Conservation (phyloP, 2,797 vertebrate genomes). For the Capromys pilorides region DNA sequence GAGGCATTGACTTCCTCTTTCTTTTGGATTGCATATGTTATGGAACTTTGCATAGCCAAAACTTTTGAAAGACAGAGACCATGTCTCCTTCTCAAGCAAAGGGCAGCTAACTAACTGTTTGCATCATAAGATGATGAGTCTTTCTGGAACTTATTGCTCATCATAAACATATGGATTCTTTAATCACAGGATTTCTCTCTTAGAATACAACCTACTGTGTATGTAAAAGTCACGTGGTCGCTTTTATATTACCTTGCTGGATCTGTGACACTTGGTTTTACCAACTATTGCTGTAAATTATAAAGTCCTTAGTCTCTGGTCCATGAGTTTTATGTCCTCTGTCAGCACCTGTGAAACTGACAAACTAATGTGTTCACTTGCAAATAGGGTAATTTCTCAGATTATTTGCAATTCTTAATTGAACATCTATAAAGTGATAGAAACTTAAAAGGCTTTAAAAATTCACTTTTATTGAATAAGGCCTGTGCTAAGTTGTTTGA, state of each 20-base stretch:
- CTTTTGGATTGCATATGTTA: background rate
- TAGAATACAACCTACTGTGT: background rate
- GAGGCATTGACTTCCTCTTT: background rate
- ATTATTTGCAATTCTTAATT: background rate
- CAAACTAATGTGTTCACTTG: background rate
- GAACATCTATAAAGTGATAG: constrained; percentile 3
- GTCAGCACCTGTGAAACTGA: background rate
- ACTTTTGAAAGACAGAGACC: background rate
- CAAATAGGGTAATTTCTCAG: constrained; percentile 1
- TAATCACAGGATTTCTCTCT: background rate
- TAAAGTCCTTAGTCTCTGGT: background rate
- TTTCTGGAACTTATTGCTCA: background rate
- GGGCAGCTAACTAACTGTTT: background rate
- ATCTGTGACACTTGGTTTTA: background rate
- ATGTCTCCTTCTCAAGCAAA: background rate
- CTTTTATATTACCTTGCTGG: background rate
- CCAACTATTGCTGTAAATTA: background rate
- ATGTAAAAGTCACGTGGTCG: background rate
- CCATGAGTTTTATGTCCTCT: background rate
- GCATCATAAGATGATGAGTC: background rate
- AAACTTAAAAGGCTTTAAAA: background rate
- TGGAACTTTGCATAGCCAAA: background rate
- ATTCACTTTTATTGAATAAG: background rate
- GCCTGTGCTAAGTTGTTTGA: background rate
- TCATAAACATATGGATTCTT: background rate